Evolutionary conservation across 2,888 invertebrate genomes (phyloP).

Genomic region (Dimorphilus gyrociliatus): DNA sequence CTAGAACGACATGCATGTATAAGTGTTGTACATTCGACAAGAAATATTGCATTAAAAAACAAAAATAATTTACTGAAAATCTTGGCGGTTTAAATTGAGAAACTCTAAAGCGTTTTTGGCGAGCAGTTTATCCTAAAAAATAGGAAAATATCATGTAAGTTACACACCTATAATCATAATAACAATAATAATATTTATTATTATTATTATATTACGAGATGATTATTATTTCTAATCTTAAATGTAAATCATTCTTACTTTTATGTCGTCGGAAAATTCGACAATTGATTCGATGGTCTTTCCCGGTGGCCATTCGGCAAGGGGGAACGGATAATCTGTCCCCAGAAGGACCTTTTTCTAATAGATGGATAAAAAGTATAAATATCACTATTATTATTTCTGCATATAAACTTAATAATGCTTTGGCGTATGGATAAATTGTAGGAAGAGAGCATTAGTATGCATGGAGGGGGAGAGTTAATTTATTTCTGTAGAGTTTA

Average conservation of each 20-base stretch:
- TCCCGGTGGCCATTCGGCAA: slow-evolving; percentile 43
- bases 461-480: too few relatives aligned
- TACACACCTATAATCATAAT: slow-evolving; percentile 3
- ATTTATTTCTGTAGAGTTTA: too few relatives aligned
- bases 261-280: slow-evolving; percentile 17
- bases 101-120: slow-evolving; percentile 36
- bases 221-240: neutral
- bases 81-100: slow-evolving; percentile 28
- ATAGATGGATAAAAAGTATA: slow-evolving; percentile 6
- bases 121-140: slow-evolving; percentile 34
- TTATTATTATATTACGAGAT: neutral
- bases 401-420: slow-evolving; percentile 1
- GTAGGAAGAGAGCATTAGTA: too few relatives aligned
- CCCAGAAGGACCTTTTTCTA: slow-evolving; percentile 42
- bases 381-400: slow-evolving; percentile 4
- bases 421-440: too few relatives aligned
- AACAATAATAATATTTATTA: neutral
- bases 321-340: slow-evolving; percentile 45
- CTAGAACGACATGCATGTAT: too few relatives aligned
- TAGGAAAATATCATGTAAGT: slow-evolving; percentile 6
- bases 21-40: too few relatives aligned
- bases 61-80: too few relatives aligned
- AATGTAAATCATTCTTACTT: slow-evolving; percentile 16
- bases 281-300: slow-evolving; percentile 31
- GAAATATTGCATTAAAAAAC: too few relatives aligned